A percentile compares a stretch with the other conserved stretches of the same genome.
Evolutionary conservation across 92 coral and sea anemone genomes (phyloP).

Genomic region (Epizoanthus ramosus): DNA sequence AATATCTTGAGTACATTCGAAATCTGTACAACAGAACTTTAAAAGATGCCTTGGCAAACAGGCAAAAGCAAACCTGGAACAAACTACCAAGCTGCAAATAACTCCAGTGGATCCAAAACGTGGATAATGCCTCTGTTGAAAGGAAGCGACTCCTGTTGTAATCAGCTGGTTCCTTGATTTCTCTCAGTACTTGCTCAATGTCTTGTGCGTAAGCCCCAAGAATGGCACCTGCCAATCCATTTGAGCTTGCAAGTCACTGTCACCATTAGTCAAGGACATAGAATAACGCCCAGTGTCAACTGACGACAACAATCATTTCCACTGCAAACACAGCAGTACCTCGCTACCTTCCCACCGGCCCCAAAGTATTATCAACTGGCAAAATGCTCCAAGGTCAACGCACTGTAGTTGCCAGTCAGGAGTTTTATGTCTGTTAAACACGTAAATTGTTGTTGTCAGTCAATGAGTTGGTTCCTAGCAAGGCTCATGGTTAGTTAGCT

Average conservation of each 20-base stretch:
- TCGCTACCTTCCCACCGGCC: background rate
- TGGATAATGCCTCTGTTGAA: background rate
- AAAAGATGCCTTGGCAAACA: constrained; percentile 1
- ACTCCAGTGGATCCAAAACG: background rate
- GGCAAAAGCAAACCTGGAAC: constrained; percentile 29
- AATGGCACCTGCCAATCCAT: background rate
- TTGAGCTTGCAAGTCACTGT: background rate
- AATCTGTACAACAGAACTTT: background rate
- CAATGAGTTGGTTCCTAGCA: constrained; percentile 12
- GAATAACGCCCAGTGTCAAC: background rate
- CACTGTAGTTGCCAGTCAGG: constrained; percentile 2
- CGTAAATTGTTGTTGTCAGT: constrained; percentile 3
- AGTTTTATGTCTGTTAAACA: constrained; percentile 31
- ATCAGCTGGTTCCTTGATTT: background rate
- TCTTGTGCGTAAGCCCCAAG: background rate
- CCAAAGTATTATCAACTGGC: background rate
- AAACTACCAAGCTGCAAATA: constrained; percentile 24
- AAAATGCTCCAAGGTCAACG: constrained; percentile 2
- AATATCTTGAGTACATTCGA: background rate
- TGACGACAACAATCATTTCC: constrained; percentile 29
- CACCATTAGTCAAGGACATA: background rate
- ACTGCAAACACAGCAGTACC: background rate
- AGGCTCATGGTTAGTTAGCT: constrained; percentile 10
- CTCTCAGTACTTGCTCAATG: background rate
- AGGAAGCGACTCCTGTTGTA: background rate